Base-by-base conservation (phyloP, 2,888 invertebrate species). In the Cheilosia soror region DNA sequence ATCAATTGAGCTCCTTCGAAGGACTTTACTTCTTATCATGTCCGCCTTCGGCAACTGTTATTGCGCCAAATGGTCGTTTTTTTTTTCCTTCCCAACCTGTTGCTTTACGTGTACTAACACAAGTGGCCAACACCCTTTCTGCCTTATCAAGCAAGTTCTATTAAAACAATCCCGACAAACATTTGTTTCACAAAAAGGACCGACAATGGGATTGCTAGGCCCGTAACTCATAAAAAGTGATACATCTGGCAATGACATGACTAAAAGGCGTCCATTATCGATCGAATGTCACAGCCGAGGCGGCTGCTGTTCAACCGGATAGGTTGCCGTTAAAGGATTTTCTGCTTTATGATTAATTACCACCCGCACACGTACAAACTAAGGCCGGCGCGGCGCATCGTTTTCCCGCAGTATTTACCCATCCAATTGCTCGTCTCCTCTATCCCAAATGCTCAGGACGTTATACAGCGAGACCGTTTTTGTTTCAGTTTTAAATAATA, bases 181-280 rank as follows among this genome's bases (percentile, higher is more conserved):
- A 57, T 73, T 63, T 75, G 37, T 75, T 75, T 65, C 33, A 57
- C 42, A 25, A 51, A 37, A 4, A 29, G 60, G 33, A 55, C 13
- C 55, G 15, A 68, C 40, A 71, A 83, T 58, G 65, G 75, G 73
- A 79, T 71, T 76, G 71, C 57, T 57, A 40, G 7, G 31, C 66
- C 69, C 79, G 84, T 84, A 76, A 84, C 71, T 84, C 84, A 84
- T 80, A 84, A 76, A 75, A 75, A 69, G 58, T 63, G 68, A 69
- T 84, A 79, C 84, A 84, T 84, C 80, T 84, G 84, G 75, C 84
- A 80, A 75, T 84, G 84, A 80, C 84, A 84, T 84, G 84, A 76
- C 84, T 84, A 76, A 84, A 73, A 79, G 84, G 69, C 84, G 69
- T 80, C 75, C 75, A 80, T 84, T 80, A 84, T 84, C 84, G 84